These are phyloP conservation scores for Oriolus oriolus DNA, from an alignment of 2,113 vertebrate genomes.

Conservation along the genomic window DNA sequence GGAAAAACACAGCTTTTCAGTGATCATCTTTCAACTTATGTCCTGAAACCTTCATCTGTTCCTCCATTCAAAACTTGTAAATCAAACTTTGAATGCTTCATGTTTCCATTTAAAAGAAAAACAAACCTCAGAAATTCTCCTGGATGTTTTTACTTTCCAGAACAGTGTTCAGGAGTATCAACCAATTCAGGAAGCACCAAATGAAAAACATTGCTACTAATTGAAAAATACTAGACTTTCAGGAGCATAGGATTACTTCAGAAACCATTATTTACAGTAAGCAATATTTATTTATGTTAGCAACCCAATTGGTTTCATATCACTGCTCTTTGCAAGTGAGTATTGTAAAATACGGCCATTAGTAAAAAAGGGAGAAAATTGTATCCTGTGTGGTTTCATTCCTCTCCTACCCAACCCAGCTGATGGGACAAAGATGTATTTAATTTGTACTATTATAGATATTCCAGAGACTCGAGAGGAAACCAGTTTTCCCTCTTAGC, in stretches of 20 bases:
- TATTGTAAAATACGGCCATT: background rate
- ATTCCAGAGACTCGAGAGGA: background rate
- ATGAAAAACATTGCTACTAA: background rate
- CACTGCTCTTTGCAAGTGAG: background rate
- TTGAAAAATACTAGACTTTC: background rate
- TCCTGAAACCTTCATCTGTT: background rate
- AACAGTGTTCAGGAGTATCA: background rate
- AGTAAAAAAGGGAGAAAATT: background rate
- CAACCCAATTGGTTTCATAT: background rate
- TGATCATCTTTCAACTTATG: background rate
- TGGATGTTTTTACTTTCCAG: background rate
- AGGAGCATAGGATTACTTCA: background rate
- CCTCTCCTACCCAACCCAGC: background rate
- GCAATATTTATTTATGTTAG: conserved; percentile 5
- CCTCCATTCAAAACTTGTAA: background rate
- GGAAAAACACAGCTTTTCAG: background rate
- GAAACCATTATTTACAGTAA: background rate
- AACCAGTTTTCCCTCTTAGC: background rate
- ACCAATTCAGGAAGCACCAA: background rate
- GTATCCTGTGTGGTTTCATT: conserved; percentile 16
- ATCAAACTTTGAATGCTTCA: background rate
- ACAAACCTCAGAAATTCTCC: background rate
- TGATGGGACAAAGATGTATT: background rate
- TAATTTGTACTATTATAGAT: background rate
- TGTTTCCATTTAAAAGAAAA: background rate